Evolutionary conservation across 2,888 invertebrate species (phyloP), one percentile per base, ranked within the genome.

Genomic region (Pycnomerus fuliginosus): DNA sequence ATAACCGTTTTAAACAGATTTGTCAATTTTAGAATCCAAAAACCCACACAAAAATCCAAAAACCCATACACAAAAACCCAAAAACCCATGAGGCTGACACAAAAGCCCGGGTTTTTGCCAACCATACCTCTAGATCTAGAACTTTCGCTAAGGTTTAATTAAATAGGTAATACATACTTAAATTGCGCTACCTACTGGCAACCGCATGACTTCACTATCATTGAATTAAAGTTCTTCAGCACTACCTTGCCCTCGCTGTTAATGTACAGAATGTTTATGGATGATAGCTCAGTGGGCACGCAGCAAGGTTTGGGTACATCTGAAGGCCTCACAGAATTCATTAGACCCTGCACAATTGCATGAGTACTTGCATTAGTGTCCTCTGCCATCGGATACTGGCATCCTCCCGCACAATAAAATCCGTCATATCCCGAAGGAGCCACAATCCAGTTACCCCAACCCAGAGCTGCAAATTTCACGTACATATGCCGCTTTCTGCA

Each of bases 381-480:
- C 61, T 94, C 92, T 36, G 93, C 84, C 64, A 97, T 77, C 16
- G 97, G 97, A 71, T 91, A 96, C 32, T 88, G 88, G 72, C 98
- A 99, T 68, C 91, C 90, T 15, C 98, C 98, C 64, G 88, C 85
- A 74, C 98, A 99, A 74, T 90, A 96, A 75, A 83, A 96, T 5
- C 98, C 98, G 69, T 96, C 90, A 76, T 96, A 97, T 46, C 95
- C 95, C 16, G 87, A 86, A 16, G 96, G 96, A 30, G 96, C 96
- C 31, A 97, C 92, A 66, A 97, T 96, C 98, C 98, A 99, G 74
- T 97, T 94, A 70, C 90, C 89, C 98, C 98, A 99, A 36, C 96
- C 96, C 17, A 99, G 94, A 67, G 95, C 93, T 31, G 80, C 83
- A 72, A 99, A 99, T 73, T 97, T 94, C 33, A 99, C 96, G 74